Evolutionary conservation across 2,113 vertebrate genomes (phyloP).

Genomic region (Antechinus flavipes): DNA sequence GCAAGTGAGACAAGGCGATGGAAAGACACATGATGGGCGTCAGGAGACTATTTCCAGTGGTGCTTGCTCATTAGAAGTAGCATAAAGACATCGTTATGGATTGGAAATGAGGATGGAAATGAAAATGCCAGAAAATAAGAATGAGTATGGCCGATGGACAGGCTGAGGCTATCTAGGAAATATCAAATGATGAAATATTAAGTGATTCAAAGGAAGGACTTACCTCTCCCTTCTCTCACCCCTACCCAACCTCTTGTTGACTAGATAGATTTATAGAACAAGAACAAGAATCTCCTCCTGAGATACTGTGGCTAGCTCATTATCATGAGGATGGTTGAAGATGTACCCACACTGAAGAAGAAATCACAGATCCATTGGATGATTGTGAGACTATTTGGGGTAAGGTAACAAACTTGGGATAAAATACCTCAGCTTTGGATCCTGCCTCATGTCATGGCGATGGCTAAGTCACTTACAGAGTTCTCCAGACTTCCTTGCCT

Average conservation of each 20-base stretch:
- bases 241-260: background rate
- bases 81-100: background rate
- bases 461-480: background rate
- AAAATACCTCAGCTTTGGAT: background rate
- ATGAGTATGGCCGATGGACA: background rate
- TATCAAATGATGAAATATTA: background rate
- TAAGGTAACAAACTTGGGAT: background rate
- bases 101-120: background rate
- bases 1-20: background rate
- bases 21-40: background rate
- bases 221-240: background rate
- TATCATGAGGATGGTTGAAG: background rate
- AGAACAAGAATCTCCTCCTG: background rate
- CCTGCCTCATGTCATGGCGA: background rate
- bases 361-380: background rate
- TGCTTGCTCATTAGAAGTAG: background rate
- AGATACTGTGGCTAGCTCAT: background rate
- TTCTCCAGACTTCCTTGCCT: constrained; percentile 31
- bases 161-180: background rate
- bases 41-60: background rate
- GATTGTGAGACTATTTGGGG: background rate
- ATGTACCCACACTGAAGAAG: background rate
- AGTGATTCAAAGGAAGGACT: background rate
- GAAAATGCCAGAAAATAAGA: background rate
- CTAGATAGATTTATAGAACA: background rate